phyloP scores from a whole-genome alignment of 2,888 invertebrate species.

The Rotaria magnacalcarata region DNA sequence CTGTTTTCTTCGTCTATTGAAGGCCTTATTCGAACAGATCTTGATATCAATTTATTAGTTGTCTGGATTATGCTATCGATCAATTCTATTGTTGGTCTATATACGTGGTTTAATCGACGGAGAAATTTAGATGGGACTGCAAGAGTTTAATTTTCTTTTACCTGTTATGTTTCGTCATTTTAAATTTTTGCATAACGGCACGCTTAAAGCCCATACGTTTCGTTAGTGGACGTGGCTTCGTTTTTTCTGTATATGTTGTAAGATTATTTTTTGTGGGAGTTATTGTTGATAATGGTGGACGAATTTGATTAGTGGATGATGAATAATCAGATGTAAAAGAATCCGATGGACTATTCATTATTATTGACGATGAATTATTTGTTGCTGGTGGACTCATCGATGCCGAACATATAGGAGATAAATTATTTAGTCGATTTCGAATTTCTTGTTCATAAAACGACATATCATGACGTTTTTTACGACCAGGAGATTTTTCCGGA shows the following conservation, averaged over 20 bases:
- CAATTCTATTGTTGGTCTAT: background rate
- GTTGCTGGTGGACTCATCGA: background rate
- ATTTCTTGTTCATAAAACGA: constrained; percentile 38
- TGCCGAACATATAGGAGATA: background rate
- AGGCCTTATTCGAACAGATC: background rate
- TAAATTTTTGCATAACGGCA: constrained; percentile 20
- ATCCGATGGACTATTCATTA: background rate
- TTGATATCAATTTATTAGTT: background rate
- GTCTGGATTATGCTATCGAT: background rate
- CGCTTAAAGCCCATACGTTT: constrained; percentile 23
- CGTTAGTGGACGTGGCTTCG: background rate
- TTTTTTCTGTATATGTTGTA: background rate
- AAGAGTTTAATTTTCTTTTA: background rate
- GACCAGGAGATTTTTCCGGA: constrained; percentile 43
- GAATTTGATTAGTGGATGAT: constrained; percentile 39
- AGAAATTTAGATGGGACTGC: background rate
- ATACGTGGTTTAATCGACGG: background rate
- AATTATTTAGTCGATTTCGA: background rate
- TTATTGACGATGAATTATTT: background rate
- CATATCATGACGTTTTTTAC: constrained; percentile 24
- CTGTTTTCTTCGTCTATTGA: background rate
- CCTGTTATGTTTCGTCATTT: background rate
- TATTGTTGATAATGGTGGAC: background rate
- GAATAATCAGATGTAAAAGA: background rate
- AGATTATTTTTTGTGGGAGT: constrained; percentile 42